Percentiles rank a stretch among this genome's conserved stretches.
phyloP scores from a whole-genome alignment of 2,888 invertebrate species.

The Julus scandinavius region DNA sequence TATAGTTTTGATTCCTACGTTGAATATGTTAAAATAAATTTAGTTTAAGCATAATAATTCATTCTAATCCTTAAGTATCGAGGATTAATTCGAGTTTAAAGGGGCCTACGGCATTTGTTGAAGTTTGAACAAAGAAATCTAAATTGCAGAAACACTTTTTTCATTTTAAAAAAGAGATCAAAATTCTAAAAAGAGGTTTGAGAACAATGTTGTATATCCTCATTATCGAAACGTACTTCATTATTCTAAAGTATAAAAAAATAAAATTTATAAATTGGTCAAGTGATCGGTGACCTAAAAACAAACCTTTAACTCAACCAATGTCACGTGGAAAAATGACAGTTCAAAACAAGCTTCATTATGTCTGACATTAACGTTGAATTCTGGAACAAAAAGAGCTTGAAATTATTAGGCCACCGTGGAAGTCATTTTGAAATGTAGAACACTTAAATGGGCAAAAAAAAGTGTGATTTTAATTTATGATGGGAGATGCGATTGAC shows the following conservation, averaged over 20 bases:
- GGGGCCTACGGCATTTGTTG: no score
- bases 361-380: not conserved
- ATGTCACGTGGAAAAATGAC: constrained; percentile 4
- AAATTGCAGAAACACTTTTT: no score
- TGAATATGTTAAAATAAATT: no score
- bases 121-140: no score
- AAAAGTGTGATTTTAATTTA: not conserved
- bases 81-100: no score
- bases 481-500: not conserved
- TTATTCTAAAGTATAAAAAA: not conserved
- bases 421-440: not conserved
- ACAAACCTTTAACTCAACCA: constrained; percentile 12
- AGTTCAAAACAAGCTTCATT: not conserved
- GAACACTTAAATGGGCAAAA: not conserved
- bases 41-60: no score
- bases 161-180: no score
- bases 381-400: not conserved
- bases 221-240: not conserved
- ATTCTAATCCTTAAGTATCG: no score
- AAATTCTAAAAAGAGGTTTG: no score
- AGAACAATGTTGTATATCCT: no score
- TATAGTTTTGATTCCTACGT: no score
- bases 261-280: not conserved
- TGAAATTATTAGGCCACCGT: not conserved
- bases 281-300: not conserved